These are phyloP conservation scores for Andricus grossulariae DNA, from an alignment of 1,140 invertebrate species.

Conservation along the genomic window DNA sequence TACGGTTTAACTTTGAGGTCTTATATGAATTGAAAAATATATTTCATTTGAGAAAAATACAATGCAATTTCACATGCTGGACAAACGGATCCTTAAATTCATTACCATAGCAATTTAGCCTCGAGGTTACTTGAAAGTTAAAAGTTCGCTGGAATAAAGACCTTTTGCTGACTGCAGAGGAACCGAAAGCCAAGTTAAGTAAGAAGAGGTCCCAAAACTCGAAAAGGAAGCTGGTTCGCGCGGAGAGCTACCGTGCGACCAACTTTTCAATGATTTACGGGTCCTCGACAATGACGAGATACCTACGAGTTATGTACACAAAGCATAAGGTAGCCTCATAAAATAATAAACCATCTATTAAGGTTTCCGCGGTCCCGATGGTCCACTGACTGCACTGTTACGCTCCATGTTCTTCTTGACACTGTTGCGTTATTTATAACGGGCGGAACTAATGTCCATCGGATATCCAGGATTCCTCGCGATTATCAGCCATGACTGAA, in stretches of 20 bases:
- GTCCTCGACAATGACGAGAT: constrained; percentile 36
- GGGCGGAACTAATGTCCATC: constrained; percentile 47
- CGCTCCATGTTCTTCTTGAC: constrained; percentile 31
- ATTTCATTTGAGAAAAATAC: too few species aligned
- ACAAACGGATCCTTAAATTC: neutral
- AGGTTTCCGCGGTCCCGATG: constrained; percentile 41
- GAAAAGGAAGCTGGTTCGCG: constrained; percentile 41
- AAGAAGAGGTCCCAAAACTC: neutral
- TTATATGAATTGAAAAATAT: too few species aligned
- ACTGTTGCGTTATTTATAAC: constrained; percentile 60
- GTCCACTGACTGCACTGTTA: constrained; percentile 30
- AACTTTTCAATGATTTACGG: constrained; percentile 50
- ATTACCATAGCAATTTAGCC: neutral
- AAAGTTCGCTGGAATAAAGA: neutral
- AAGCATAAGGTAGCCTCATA: constrained; percentile 63
- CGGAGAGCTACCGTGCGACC: constrained; percentile 51
- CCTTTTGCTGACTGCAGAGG: neutral
- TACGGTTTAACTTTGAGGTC: too few species aligned
- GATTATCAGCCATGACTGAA: constrained; percentile 24
- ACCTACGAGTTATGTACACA: constrained; percentile 54
- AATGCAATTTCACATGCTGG: too few species aligned
- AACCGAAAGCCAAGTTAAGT: neutral
- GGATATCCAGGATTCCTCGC: constrained; percentile 16
- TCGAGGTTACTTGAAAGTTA: neutral
- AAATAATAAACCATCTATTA: constrained; percentile 72